Evolutionary conservation across 2,113 vertebrate genomes (phyloP).

Genomic region (Gallinago paraguaiae): DNA sequence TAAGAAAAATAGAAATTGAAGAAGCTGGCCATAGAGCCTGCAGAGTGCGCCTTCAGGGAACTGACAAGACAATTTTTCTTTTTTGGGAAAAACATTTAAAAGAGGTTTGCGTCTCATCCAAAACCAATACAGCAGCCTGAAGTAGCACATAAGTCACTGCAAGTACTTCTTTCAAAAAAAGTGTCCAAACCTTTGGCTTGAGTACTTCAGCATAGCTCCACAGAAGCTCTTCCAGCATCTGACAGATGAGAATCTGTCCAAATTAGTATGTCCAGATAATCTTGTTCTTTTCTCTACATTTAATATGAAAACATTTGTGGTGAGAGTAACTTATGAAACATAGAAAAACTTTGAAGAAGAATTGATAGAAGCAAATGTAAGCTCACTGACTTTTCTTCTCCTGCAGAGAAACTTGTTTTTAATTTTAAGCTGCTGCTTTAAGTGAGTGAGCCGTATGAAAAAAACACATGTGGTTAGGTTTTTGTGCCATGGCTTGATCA

Average conservation of each 20-base stretch:
- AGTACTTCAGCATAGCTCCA: neutral
- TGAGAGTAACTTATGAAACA: conserved; percentile 7
- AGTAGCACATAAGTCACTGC: neutral
- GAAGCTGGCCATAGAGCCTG: conserved; percentile 25
- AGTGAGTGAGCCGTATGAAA: neutral
- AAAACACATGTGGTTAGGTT: neutral
- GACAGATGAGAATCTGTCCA: conserved; percentile 4
- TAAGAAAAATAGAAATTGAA: neutral
- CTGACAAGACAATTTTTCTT: conserved; percentile 17
- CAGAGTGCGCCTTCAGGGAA: conserved; percentile 56
- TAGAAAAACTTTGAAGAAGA: neutral
- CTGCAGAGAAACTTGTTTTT: neutral
- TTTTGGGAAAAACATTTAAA: conserved; percentile 15
- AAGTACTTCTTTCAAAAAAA: neutral
- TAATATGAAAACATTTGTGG: conserved; percentile 16
- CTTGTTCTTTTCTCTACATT: neutral
- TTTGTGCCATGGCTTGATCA: neutral
- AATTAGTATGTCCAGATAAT: conserved; percentile 2
- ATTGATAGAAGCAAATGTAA: neutral
- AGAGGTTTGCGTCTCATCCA: conserved; percentile 39
- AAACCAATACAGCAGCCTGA: neutral
- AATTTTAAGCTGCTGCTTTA: conserved; percentile 11
- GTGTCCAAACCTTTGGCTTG: neutral
- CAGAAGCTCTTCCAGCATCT: conserved; percentile 21
- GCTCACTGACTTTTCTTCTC: neutral